Conservation (phyloP, 2,888 invertebrate species). For the Harpalus rubripes region DNA sequence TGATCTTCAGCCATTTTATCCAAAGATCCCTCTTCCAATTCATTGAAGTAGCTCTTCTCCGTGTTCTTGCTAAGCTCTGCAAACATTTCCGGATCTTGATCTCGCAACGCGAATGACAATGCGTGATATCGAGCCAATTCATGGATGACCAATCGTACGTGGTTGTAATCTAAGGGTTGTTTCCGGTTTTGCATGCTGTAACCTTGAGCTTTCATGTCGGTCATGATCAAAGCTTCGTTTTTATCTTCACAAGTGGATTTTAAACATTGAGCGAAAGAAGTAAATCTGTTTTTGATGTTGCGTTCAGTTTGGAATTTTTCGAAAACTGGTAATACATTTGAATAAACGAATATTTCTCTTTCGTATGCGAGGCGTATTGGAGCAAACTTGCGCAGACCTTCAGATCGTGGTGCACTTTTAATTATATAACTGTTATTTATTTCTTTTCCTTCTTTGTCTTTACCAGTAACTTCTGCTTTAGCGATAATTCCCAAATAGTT, state of each 20-base stretch:
- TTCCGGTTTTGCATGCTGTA: conserved; percentile 70
- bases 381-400: conserved; percentile 69
- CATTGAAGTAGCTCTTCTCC: conserved; percentile 68
- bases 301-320: conserved; percentile 70
- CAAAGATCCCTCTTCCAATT: neutral
- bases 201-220: conserved; percentile 70
- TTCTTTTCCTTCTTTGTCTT: conserved; percentile 62
- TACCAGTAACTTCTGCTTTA: conserved; percentile 67
- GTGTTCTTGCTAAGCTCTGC: conserved; percentile 68
- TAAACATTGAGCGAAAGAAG: conserved; percentile 67
- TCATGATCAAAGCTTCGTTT: conserved; percentile 71
- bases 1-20: conserved; percentile 8
- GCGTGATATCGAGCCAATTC: conserved; percentile 73
- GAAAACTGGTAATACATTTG: conserved; percentile 71
- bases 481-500: conserved; percentile 72
- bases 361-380: conserved; percentile 70
- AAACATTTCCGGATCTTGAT: conserved; percentile 71
- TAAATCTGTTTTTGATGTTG: conserved; percentile 68
- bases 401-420: conserved; percentile 71
- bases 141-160: conserved; percentile 71
- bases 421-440: conserved; percentile 68
- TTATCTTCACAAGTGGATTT: conserved; percentile 67
- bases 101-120: conserved; percentile 71
- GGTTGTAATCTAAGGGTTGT: conserved; percentile 71
- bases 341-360: conserved; percentile 72